Evolutionary conservation across 2,113 vertebrate species (phyloP), one percentile per base, ranked within the genome.

Genomic region (Trematocara marginatum): DNA sequence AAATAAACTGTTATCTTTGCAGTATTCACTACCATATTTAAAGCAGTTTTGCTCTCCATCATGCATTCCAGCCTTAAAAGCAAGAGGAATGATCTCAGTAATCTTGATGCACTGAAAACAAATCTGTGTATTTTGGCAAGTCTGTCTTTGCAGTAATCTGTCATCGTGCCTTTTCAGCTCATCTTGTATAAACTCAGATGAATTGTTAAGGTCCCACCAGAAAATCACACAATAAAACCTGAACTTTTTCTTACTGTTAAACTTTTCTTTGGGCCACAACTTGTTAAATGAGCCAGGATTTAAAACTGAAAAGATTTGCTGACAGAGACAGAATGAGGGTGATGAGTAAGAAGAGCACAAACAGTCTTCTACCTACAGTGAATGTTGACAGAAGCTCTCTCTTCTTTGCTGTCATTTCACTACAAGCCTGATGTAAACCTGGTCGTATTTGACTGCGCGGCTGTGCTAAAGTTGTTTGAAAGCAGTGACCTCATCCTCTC

Each of bases 401-500:
- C 86, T 52, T 74, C 47, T 79, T 83, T 47, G 74, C 82, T 84
- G 84, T 90, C 91, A 88, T 53, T 47, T 71, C 78, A 76, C 80
- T 80, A 42, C 82, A 52, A 76, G 81, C 69, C 79, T 90, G 91
- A 90, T 52, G 51, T 88, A 88, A 92, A 85, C 87, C 80, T 45
- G 81, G 1, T 88, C 78, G 29, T 85, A 85, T 88, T 81, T 56
- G 86, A 34, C 69, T 86, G 85, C 3, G 2, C 9, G 40, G 86
- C 88, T 61, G 52, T 35, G 78, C 86, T 71, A 53, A 81, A 15
- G 45, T 90, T 82, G 79, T 83, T 89, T 85, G 64, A 91, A 92
- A 92, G 54, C 59, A 86, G 79, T 95, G 93, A 94, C 91, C 92
- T 95, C 92, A 94, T 81, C 88, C 88, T 92, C 53, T 9, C 89